These are phyloP conservation scores for Ctenopoma kingsleyae DNA, from an alignment of 2,797 vertebrate genomes.

Conservation along the genomic window DNA sequence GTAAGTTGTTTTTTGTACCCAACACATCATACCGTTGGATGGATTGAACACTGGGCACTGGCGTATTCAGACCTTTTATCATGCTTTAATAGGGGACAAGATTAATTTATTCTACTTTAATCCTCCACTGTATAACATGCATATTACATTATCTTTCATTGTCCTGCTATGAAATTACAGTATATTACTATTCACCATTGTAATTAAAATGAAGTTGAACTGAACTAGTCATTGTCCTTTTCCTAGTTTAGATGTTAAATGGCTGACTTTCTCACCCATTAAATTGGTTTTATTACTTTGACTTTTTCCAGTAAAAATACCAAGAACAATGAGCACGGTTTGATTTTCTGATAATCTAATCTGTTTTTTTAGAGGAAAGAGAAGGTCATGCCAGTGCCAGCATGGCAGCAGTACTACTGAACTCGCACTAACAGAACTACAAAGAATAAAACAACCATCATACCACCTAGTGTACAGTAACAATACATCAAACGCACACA, in stretches of 20 bases:
- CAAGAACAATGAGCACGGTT: slow-evolving; percentile 7
- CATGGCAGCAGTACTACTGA: background rate
- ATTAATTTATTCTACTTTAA: background rate
- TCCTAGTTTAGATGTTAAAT: slow-evolving; percentile 4
- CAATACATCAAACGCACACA: slow-evolving; percentile 3
- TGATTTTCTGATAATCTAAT: slow-evolving; percentile 12
- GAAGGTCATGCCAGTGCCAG: background rate
- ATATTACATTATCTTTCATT: slow-evolving; percentile 15
- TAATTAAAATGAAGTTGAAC: slow-evolving; percentile 14
- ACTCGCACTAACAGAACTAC: background rate
- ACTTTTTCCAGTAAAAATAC: slow-evolving; percentile 12
- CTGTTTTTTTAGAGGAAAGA: slow-evolving; percentile 7
- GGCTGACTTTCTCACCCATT: background rate
- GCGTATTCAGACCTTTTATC: no score
- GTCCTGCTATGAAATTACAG: background rate
- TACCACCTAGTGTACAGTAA: no score
- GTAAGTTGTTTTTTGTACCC: background rate
- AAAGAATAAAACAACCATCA: slow-evolving; percentile 5
- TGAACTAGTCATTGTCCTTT: slow-evolving; percentile 6
- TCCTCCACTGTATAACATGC: slow-evolving; percentile 3
- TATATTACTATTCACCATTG: background rate
- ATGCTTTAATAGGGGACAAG: background rate
- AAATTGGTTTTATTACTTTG: slow-evolving; percentile 12
- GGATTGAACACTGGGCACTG: background rate
- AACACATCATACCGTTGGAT: background rate